phyloP scores from a whole-genome alignment of 2,113 vertebrate genomes.

The Sus scrofa region T2T-Sscrofa CM000817.6:15807501-15808000 shows the following conservation, averaged over 20 bases:
- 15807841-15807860: neutral
- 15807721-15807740: too few relatives aligned
- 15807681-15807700: too few relatives aligned
- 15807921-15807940: neutral
- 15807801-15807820: too few relatives aligned
- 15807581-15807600: neutral
- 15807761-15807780: too few relatives aligned
- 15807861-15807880: slow-evolving; percentile 5
- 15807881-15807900: neutral
- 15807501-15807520: neutral
- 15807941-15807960: neutral
- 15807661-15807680: too few relatives aligned
- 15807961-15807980: neutral
- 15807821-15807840: neutral
- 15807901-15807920: neutral
- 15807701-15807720: too few relatives aligned
- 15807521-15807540: neutral
- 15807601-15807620: too few relatives aligned
- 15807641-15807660: too few relatives aligned
- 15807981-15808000: slow-evolving; percentile 23
- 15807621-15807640: too few relatives aligned
- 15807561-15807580: neutral
- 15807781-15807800: too few relatives aligned
- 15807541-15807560: neutral
- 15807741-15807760: too few relatives aligned